Percentiles rank a stretch among this genome's conserved stretches.
phyloP scores from a whole-genome alignment of 2,888 invertebrate genomes.

The Cordilura impudica region DNA sequence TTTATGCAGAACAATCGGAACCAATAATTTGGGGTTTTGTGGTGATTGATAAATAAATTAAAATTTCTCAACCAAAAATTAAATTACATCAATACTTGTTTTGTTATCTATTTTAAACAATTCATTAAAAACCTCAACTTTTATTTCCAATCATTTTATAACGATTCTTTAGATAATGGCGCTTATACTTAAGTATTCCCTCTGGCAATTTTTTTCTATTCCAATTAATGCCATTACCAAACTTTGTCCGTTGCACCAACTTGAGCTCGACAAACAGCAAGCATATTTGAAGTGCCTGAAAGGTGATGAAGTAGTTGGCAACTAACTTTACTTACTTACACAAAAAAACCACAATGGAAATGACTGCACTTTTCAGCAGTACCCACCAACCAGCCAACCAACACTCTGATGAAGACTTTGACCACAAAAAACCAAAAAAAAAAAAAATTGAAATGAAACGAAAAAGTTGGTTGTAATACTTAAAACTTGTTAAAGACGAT shows the following conservation, averaged over 20 bases:
- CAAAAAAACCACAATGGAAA: conserved; percentile 21
- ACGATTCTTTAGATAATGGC: conserved; percentile 38
- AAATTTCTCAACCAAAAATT: too few species aligned
- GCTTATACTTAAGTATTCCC: conserved; percentile 46
- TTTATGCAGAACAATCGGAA: too few species aligned
- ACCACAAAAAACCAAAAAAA: conserved; percentile 23
- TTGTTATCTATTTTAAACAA: background rate
- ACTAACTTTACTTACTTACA: conserved; percentile 2
- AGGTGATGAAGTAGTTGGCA: conserved; percentile 50
- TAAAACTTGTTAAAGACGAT: conserved; percentile 22
- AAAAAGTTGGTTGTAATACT: conserved; percentile 13
- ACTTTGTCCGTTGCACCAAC: conserved; percentile 48
- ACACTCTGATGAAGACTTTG: conserved; percentile 14
- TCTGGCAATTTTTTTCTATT: background rate
- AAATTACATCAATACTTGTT: background rate
- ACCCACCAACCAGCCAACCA: background rate
- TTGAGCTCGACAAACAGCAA: background rate
- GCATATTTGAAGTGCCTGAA: conserved; percentile 37
- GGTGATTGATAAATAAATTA: too few species aligned
- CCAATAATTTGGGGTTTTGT: too few species aligned
- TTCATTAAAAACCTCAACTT: background rate
- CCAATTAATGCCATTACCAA: background rate
- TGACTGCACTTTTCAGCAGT: conserved; percentile 14
- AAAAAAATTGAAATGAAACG: conserved; percentile 5
- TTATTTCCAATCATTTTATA: conserved; percentile 39